A percentile compares a stretch with the other conserved stretches of the same genome.
phyloP scores from a whole-genome alignment of 2,888 invertebrate species.

The Sipha maydis region DNA sequence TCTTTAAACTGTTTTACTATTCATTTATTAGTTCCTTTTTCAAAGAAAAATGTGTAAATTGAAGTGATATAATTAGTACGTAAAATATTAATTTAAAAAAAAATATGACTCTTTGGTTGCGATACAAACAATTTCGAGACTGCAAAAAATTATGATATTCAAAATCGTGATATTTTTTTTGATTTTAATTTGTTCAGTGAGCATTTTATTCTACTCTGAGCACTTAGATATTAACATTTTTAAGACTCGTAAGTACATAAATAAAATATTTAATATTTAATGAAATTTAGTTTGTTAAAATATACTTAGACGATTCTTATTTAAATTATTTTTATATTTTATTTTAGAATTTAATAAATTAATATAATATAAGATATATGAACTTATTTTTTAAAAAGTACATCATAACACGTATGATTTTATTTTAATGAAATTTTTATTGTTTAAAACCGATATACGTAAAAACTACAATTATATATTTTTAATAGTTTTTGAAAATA shows the following conservation, averaged over 20 bases:
- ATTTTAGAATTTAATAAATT: not conserved
- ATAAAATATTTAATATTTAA: not conserved
- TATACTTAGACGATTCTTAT: no score
- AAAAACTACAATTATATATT: no score
- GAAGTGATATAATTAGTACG: not conserved
- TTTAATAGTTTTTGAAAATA: no score
- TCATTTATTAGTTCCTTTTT: not conserved
- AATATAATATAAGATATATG: no score
- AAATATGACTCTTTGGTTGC: constrained; percentile 21
- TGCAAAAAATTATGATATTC: constrained; percentile 56
- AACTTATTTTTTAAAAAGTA: no score
- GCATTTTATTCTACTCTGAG: constrained; percentile 33
- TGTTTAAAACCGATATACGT: no score
- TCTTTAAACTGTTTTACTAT: not conserved
- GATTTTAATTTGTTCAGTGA: constrained; percentile 42
- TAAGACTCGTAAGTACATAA: constrained; percentile 33
- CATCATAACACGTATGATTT: no score
- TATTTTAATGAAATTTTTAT: no score
- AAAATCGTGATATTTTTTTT: constrained; percentile 48
- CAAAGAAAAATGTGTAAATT: not conserved
- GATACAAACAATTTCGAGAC: not conserved
- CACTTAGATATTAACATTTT: constrained; percentile 35
- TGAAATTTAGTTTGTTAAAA: no score
- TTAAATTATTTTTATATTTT: not conserved
- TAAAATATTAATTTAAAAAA: not conserved